Evolutionary conservation across 2,797 vertebrate genomes (phyloP), one percentile per base, ranked within the genome.

Genomic region (Argyrosomus regius): DNA sequence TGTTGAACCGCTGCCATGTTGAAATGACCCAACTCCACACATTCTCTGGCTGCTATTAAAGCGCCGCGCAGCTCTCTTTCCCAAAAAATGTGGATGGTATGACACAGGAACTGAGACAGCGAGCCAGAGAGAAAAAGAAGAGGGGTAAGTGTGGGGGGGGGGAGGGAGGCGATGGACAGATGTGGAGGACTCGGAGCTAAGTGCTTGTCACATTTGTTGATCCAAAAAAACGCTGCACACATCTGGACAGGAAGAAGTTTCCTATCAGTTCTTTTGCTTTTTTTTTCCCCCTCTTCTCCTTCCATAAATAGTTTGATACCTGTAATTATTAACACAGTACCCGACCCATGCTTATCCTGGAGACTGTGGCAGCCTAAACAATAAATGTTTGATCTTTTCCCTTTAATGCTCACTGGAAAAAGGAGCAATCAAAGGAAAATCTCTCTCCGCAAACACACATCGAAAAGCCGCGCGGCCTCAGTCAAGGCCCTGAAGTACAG

Each of bases 1-100:
- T 96, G 95, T 90, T 97, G 96, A 97, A 96, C 93, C 81, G 49
- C 93, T 96, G 96, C 96, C 97, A 96, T 93, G 94, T 88, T 88
- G 93, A 93, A 95, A 96, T 96, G 96, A 96, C 96, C 95, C 95
- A 94, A 96, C 93, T 94, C 92, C 87, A 95, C 94, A 95, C 95
- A 93, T 95, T 94, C 90, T 91, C 93, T 91, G 91, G 89, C 92
- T 94, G 91, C 94, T 93, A 94, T 95, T 94, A 95, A 95, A 94
- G 87, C 88, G 82, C 93, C 86, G 79, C 28, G 54, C 93, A 26
- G 91, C 91, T 92, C 93, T 89, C 90, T 79, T 31, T 80, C 85
- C 78, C 77, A 88, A 88, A 81, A 87, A 89, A 91, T 68, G 82
- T 74, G 82, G 82, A 74, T 26, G 78, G 82, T 81, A 91, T 84